Evolutionary conservation across 2,113 vertebrate species (phyloP).

Genomic region (Gadus chalcogrammus): DNA sequence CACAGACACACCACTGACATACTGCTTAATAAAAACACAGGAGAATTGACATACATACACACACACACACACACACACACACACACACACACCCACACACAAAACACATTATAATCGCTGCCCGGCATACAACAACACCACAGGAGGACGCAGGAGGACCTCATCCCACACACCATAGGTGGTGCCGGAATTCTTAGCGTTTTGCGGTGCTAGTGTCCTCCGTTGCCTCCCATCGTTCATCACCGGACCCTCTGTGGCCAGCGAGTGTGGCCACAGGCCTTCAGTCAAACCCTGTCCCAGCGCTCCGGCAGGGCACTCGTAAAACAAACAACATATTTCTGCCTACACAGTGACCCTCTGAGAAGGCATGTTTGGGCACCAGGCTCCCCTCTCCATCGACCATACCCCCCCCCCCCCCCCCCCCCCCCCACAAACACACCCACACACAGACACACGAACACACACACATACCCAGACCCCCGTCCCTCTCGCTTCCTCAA

Average conservation of each 20-base stretch:
- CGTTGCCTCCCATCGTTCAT: constrained; percentile 76
- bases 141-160: not conserved
- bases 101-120: constrained; percentile 4
- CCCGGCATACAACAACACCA: constrained; percentile 19
- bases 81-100: constrained; percentile 4
- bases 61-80: constrained; percentile 45
- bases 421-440: too few relatives aligned
- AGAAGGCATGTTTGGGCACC: constrained; percentile 48
- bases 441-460: too few relatives aligned
- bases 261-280: constrained; percentile 61
- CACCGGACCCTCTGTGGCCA: constrained; percentile 58
- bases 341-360: constrained; percentile 58
- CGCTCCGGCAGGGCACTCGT: constrained; percentile 63
- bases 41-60: constrained; percentile 20
- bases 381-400: not conserved
- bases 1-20: constrained; percentile 8
- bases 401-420: too few relatives aligned
- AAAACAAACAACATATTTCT: constrained; percentile 70
- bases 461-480: too few relatives aligned
- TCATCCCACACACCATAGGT: not conserved
- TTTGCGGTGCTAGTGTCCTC: constrained; percentile 77
- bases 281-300: constrained; percentile 66
- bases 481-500: too few relatives aligned
- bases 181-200: constrained; percentile 77
- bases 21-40: constrained; percentile 32